Conservation (phyloP, 2,113 vertebrate genomes). For the Gymnogyps californianus region DNA sequence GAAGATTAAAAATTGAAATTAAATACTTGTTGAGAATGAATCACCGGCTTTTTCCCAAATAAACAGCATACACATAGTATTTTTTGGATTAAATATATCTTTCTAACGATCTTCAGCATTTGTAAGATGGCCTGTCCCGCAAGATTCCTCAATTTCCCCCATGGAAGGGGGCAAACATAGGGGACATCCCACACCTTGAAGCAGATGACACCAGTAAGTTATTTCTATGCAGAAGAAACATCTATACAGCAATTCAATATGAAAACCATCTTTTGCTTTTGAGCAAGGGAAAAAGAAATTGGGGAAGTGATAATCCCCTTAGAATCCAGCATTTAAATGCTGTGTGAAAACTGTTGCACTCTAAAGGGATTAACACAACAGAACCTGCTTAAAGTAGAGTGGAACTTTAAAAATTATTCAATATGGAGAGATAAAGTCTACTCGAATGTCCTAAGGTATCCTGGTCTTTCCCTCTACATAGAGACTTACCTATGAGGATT, state of each 20-base stretch:
- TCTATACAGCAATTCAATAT: not conserved
- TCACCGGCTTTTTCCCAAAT: not conserved
- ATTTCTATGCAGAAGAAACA: not conserved
- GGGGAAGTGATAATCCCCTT: not conserved
- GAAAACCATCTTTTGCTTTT: not conserved
- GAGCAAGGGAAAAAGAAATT: not conserved
- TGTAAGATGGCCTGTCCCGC: not conserved
- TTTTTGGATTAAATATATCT: not conserved
- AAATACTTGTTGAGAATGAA: not conserved
- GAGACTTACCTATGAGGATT: not conserved
- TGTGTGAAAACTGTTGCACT: not conserved
- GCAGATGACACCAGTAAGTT: not conserved
- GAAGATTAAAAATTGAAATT: not conserved
- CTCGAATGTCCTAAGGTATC: not conserved
- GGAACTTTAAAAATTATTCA: not conserved
- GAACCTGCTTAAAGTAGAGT: not conserved
- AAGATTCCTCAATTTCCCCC: not conserved
- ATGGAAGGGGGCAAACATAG: fast-evolving
- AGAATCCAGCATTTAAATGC: not conserved
- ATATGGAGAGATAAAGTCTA: not conserved
- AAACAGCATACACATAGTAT: not conserved
- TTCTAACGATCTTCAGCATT: not conserved
- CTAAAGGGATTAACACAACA: not conserved
- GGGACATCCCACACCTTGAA: not conserved
- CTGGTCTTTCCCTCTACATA: not conserved